Evolutionary conservation across 2,113 vertebrate genomes (phyloP), one percentile per base, ranked within the genome.

Genomic region (Ciconia maguari): DNA sequence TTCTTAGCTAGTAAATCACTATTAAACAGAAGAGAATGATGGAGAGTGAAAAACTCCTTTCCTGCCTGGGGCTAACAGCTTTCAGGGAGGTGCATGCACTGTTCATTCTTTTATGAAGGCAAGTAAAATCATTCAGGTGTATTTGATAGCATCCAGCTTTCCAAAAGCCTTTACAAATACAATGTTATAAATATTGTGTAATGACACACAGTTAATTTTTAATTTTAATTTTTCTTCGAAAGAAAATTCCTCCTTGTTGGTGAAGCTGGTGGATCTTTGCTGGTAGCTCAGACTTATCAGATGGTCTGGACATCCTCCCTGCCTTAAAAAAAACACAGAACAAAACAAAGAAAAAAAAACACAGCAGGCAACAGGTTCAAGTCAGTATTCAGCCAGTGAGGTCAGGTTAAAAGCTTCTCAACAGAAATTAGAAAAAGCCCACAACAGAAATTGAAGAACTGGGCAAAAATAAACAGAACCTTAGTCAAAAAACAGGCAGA

Each of bases 51-150:
- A 96, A 96, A 76, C 75, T 77, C 62, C 86, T 91, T 91, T 87
- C 44, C 66, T 94, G 70, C 84, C 89, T 72, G 21, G n/a, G 70
- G 83, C 87, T 91, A 93, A 72, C 61, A 72, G 38, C 52, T 91
- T 94, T 79, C 80, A 91, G 65, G 89, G 77, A 96, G 54, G 61
- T 76, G 19, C 52, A 21, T 46, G 34, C 22, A 76, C 41, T 0
- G 1, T 42, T 94, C 74, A 54, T 68, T 34, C 77, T 82, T 93
- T 93, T 91, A 69, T 87, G 82, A 91, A 54, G 55, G 57, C 42
- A 93, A 94, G 51, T 88, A 93, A 97, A 96, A 75, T 85, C 74
- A 89, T 91, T 94, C 89, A 91, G 81, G 70, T 95, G 68, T 79
- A 49, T 87, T 92, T 84, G 49, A 91, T 82, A 62, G 62, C 70